Evolutionary conservation across 1,140 invertebrate species (phyloP), one percentile per base, ranked within the genome.

Genomic region (Lethrus apterus): DNA sequence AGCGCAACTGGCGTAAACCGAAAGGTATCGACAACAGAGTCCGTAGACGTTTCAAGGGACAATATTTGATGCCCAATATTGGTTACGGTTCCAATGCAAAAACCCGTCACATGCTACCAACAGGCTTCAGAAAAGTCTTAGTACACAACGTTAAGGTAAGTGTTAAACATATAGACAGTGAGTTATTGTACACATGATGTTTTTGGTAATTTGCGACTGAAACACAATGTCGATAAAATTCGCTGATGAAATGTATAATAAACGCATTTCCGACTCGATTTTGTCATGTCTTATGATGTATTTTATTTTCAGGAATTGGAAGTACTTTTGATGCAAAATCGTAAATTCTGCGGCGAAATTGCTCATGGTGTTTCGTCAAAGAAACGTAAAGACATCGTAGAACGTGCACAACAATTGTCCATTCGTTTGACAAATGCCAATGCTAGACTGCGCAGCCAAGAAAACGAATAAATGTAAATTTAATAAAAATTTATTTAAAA

Each of bases 1-100:
- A 86, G 81, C 70, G 78, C 48, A 89, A 83, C 74, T 94, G 90
- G 91, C 77, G 91, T 57, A 93, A 91, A 72, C 91, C 91, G 0
- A 91, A 91, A 68, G 63, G 97, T 95, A 99, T 99, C 77, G 97
- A 99, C 73, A 99, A 99, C 81, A 83, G 95, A 75, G 95, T 99
- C 7, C 81, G 97, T 56, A 85, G 96, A 64, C 80, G 93, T 55
- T 99, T 99, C 75, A 99, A 98, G 83, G 97, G 97, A 17, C 93
- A 98, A 67, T 94, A 88, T 65, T 74, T 92, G 71, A 99, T 99
- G 96, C 97, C 97, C 31, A 95, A 87, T 64, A 97, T 99, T 74
- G 97, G 96, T 84, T 99, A 98, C 71, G 95, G 97, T 62, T 92
- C 91, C 53, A 89, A 86, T 65, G 88, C 90, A 65, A 89, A 86